Base-by-base conservation (phyloP, 2,888 invertebrate genomes). In the Boloria selene region DNA sequence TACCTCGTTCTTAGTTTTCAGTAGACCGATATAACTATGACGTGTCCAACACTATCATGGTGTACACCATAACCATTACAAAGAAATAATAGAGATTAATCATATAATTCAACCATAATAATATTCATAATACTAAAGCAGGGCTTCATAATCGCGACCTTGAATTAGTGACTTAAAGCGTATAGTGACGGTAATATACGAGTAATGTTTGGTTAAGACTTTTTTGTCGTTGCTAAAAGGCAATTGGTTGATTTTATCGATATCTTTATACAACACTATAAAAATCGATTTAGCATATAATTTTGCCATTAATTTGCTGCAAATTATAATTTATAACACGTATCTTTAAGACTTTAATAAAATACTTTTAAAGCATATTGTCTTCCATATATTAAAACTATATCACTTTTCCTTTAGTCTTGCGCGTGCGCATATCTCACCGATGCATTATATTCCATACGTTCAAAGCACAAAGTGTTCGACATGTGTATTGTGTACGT, bases 401-500 rank as follows among this genome's bases (percentile, higher is more conserved):
- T 47, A 47, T 47, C n/a, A 53, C 6, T 50, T 13, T 22, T 22
- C 17, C 22, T 13, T 64, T 17, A 54, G 55, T 56, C 55, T 64
- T 54, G 16, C 38, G 67, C 18, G 22, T 64, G 63, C 51, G 26
- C 45, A 18, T 2, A 16, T 14, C 51, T 53, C 31, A 49, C 22
- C 63, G 31, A 38, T 58, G 52, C 51, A 63, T 58, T 63, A 59
- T 69, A 70, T 72, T 74, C 70, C 71, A 66, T 62, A 70, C 71
- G 69, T 70, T 74, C 72, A 70, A 73, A 70, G 55, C 79, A 85
- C 84, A 80, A 77, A 83, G 83, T 84, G 80, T 80, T 77, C 80
- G 83, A 91, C 91, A 91, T 85, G 86, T 92, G 91, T 92, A 87
- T 86, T 85, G 83, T 84, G 79, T 85, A 91, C 89, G 92, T 92